phyloP scores from a whole-genome alignment of 1,140 invertebrate genomes.

The Brachionus rotundiformis region DNA sequence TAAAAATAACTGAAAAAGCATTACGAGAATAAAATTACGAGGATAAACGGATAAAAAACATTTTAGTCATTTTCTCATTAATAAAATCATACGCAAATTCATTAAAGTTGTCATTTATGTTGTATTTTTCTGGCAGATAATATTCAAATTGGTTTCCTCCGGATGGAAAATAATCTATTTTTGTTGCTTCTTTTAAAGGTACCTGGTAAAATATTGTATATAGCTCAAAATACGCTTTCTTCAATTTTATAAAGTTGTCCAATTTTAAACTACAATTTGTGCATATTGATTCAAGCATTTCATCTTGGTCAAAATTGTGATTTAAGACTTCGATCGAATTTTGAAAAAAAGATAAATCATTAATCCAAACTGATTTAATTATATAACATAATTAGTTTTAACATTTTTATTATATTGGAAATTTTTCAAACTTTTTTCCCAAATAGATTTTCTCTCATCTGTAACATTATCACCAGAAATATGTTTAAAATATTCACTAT shows the following conservation, averaged over 20 bases:
- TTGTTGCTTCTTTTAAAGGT: background rate
- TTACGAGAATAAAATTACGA: background rate
- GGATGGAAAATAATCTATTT: background rate
- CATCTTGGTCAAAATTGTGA: background rate
- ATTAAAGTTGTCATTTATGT: background rate
- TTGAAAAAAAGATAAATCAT: background rate
- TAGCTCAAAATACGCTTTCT: background rate
- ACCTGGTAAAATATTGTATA: background rate
- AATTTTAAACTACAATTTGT: background rate
- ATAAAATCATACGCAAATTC: background rate
- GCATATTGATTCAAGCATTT: background rate
- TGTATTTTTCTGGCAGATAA: background rate
- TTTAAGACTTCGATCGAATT: background rate
- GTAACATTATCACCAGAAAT: too few relatives aligned
- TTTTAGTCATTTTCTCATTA: background rate
- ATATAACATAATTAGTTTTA: too few relatives aligned
- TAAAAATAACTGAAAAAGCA: too few relatives aligned
- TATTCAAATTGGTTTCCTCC: background rate
- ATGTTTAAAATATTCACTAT: background rate
- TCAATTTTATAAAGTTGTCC: background rate
- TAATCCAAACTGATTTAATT: background rate
- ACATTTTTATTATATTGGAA: too few relatives aligned
- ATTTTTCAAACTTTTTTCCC: too few relatives aligned
- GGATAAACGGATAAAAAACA: background rate
- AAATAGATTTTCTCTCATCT: too few relatives aligned